Evolutionary conservation across 2,113 vertebrate genomes (phyloP).

Genomic region (Leptobrachium ailaonicum): DNA sequence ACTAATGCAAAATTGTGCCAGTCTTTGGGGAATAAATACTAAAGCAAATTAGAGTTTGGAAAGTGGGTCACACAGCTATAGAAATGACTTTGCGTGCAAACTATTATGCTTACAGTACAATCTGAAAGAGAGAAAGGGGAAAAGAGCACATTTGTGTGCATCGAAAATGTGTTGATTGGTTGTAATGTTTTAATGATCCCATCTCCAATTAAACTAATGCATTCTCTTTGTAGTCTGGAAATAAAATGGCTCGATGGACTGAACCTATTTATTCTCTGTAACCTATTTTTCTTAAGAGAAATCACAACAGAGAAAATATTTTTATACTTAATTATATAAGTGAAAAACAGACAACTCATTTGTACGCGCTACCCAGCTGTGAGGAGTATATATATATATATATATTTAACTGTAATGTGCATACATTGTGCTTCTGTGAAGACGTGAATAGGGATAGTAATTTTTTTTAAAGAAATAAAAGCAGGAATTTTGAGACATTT

Average conservation of each 20-base stretch:
- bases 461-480: no score
- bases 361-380: no score
- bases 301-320: no score
- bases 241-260: neutral
- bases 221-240: neutral
- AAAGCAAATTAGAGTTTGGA: neutral
- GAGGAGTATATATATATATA: no score
- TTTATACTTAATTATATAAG: no score
- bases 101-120: neutral
- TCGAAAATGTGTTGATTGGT: neutral
- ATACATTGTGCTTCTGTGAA: no score
- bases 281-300: no score
- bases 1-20: neutral
- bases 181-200: neutral
- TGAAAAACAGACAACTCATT: no score
- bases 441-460: no score
- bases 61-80: neutral
- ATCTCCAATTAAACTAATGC: neutral
- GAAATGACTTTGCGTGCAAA: no score
- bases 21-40: neutral
- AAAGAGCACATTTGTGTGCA: neutral
- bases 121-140: neutral
- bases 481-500: no score
- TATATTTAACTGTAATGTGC: no score
- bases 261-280: neutral